Conservation (phyloP, 2,113 vertebrate genomes). For the Crotalus tigris region DNA sequence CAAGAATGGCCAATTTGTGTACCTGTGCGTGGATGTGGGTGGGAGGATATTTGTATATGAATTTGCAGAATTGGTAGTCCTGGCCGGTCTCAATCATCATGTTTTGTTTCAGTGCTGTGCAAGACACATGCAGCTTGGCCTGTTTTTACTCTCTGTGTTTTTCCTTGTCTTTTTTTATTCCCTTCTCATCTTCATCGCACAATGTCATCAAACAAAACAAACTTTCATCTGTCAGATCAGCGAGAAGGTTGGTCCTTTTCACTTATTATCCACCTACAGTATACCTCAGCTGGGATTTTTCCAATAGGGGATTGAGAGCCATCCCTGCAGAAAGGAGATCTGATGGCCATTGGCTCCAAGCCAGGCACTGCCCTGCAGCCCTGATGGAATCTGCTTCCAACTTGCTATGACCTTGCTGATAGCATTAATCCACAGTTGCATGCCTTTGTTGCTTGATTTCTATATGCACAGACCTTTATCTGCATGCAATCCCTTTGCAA, state of each 20-base stretch:
- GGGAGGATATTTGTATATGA: constrained; percentile 28
- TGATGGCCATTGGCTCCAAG: constrained; percentile 60
- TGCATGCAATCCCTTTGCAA: constrained; percentile 51
- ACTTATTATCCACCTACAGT: constrained; percentile 85
- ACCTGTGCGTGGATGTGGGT: not conserved
- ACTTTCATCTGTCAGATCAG: constrained; percentile 98
- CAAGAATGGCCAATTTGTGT: not conserved
- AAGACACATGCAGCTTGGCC: constrained; percentile 91
- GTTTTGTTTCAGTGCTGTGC: constrained; percentile 78
- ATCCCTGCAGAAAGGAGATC: constrained; percentile 62
- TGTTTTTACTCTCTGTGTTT: constrained; percentile 99
- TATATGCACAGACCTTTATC: constrained; percentile 36
- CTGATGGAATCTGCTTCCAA: constrained; percentile 57
- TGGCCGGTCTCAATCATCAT: constrained; percentile 68
- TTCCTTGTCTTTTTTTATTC: constrained; percentile 90
- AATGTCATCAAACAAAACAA: constrained; percentile 90
- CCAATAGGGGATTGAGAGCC: constrained; percentile 77
- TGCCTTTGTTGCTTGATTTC: constrained; percentile 57
- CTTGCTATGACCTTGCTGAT: constrained; percentile 62
- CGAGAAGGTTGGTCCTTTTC: constrained; percentile 99
- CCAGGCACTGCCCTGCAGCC: constrained; percentile 63
- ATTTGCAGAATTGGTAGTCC: constrained; percentile 51
- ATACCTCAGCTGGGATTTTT: constrained; percentile 77
- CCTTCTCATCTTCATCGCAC: constrained; percentile 92
- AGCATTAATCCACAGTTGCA: constrained; percentile 59